Evolutionary conservation across 1,140 invertebrate species (phyloP).

Genomic region (Parapsyche elsis): DNA sequence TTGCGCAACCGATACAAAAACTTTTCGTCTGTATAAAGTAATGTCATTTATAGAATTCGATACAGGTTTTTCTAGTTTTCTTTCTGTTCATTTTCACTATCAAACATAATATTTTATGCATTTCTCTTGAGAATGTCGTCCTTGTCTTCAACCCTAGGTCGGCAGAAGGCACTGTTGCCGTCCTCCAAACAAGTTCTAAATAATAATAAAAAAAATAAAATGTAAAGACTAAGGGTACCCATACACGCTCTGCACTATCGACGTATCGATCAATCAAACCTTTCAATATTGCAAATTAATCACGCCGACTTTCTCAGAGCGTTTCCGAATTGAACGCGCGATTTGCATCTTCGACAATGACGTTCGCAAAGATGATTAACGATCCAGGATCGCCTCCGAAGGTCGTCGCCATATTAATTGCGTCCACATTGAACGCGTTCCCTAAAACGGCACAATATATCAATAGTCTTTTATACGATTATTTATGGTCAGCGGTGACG

Average conservation of each 20-base stretch:
- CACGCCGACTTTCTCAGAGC: too few relatives aligned
- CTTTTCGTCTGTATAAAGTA: not conserved
- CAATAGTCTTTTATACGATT: constrained; percentile 10
- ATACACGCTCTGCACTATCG: not conserved
- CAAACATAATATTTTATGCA: constrained; percentile 32
- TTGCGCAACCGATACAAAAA: not conserved
- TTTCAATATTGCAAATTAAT: too few relatives aligned
- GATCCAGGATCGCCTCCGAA: not conserved
- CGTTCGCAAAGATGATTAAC: not conserved
- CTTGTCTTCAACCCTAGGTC: constrained; percentile 41
- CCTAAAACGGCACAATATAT: constrained; percentile 24
- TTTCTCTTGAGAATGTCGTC: constrained; percentile 41
- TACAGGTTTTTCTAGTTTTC: constrained; percentile 43
- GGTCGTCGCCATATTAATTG: constrained; percentile 1
- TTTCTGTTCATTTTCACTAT: not conserved
- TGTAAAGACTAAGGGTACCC: not conserved
- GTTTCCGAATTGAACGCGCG: not conserved
- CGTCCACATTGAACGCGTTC: not conserved
- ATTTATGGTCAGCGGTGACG: constrained; percentile 1
- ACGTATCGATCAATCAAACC: not conserved
- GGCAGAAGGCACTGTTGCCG: constrained; percentile 43
- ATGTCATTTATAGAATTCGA: not conserved
- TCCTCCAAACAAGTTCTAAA: constrained; percentile 35
- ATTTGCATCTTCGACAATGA: constrained; percentile 4
- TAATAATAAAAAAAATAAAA: constrained; percentile 26